Evolutionary conservation across 1,140 invertebrate genomes (phyloP).

Genomic region (Paraescarpia echinospica): DNA sequence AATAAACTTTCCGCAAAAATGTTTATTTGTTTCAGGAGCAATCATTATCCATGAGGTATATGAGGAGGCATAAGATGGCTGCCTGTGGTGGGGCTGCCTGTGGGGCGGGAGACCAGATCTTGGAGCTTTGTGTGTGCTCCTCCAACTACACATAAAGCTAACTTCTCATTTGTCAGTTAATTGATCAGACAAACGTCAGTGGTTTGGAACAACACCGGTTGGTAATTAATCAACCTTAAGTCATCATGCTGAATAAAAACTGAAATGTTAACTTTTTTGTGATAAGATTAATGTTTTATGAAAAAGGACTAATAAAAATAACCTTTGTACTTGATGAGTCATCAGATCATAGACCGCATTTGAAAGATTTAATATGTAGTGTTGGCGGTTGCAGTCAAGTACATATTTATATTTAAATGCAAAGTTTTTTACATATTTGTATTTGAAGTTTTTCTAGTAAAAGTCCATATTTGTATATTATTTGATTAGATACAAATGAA

Average conservation of each 20-base stretch:
- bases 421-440: too few species aligned
- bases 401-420: too few species aligned
- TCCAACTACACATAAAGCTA: not conserved
- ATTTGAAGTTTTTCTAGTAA: too few species aligned
- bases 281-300: not conserved
- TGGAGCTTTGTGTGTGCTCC: constrained; percentile 67
- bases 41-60: constrained; percentile 93
- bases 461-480: too few species aligned
- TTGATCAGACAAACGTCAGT: not conserved
- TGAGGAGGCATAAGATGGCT: constrained; percentile 84
- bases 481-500: too few species aligned
- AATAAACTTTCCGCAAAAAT: not conserved
- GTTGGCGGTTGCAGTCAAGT: too few species aligned
- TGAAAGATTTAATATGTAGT: not conserved
- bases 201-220: not conserved
- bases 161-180: not conserved
- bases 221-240: not conserved
- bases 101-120: constrained; percentile 90
- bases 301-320: not conserved
- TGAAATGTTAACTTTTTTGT: not conserved
- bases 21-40: constrained; percentile 67
- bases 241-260: not conserved
- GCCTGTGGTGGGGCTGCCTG: too few species aligned
- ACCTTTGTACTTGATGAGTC: not conserved
- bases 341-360: constrained; percentile 55